A percentile compares a stretch with the other conserved stretches of the same genome.
Evolutionary conservation across 2,797 vertebrate genomes (phyloP).

Genomic region (Fratercula arctica): DNA sequence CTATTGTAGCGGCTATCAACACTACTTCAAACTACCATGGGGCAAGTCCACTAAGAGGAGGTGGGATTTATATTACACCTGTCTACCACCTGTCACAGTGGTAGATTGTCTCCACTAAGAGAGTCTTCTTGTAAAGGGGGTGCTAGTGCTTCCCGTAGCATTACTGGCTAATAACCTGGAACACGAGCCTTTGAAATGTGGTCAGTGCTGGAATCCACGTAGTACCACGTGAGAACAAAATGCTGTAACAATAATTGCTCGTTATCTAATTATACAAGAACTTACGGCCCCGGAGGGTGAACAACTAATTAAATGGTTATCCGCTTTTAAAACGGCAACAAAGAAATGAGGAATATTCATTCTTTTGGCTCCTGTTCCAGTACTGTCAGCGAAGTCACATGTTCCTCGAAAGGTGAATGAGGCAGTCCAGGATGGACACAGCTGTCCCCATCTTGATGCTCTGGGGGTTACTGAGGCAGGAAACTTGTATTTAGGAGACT

Average conservation of each 20-base stretch:
- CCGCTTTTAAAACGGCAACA: background rate
- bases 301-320: constrained; percentile 10
- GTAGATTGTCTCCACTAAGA: background rate
- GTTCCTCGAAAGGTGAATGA: background rate
- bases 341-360: background rate
- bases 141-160: background rate
- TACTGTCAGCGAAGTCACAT: background rate
- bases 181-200: background rate
- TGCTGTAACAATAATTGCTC: background rate
- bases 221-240: background rate
- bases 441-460: background rate
- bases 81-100: background rate
- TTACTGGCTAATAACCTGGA: background rate
- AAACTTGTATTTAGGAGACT: background rate
- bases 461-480: background rate
- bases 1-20: background rate
- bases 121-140: background rate
- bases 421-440: background rate
- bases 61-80: background rate
- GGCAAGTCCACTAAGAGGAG: background rate
- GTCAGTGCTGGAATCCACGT: background rate
- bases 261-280: constrained; percentile 45
- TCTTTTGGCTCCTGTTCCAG: background rate
- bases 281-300: background rate
- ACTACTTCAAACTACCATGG: background rate